Conservation (phyloP, 1,140 invertebrate species). For the Hyles vespertilio region DNA sequence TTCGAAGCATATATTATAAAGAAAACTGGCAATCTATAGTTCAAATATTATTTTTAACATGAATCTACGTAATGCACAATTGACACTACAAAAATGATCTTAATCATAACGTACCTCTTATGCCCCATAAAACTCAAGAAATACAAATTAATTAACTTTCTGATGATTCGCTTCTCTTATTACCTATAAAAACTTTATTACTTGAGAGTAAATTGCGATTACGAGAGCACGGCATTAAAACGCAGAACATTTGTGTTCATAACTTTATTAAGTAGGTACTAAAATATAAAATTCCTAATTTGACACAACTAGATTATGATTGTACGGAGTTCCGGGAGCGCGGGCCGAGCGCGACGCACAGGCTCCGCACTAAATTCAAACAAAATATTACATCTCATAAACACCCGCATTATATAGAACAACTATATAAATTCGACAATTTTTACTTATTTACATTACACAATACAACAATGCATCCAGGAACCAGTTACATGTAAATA, state of each 20-base stretch:
- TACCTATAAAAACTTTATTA: background rate
- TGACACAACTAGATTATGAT: constrained; percentile 26
- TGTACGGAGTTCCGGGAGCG: constrained; percentile 1
- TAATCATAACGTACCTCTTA: background rate
- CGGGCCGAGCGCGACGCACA: background rate
- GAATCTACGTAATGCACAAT: too few relatives aligned
- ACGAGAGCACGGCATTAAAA: background rate
- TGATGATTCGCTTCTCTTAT: background rate
- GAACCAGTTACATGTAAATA: background rate
- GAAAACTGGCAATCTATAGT: too few relatives aligned
- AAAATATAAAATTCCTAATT: constrained; percentile 42
- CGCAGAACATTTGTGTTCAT: constrained; percentile 4
- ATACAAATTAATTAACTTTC: too few relatives aligned
- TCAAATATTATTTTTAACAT: too few relatives aligned
- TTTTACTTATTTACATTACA: constrained; percentile 29
- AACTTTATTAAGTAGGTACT: constrained; percentile 46
- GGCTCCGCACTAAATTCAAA: background rate
- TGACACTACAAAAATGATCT: background rate
- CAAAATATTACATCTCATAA: background rate
- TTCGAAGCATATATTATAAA: too few relatives aligned
- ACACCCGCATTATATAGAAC: background rate
- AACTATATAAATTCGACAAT: constrained; percentile 27
- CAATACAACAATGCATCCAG: constrained; percentile 15
- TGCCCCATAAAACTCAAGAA: too few relatives aligned
- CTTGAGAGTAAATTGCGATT: too few relatives aligned